Conservation (phyloP, 1,140 invertebrate species). For the Pectinophora gossypiella region DNA sequence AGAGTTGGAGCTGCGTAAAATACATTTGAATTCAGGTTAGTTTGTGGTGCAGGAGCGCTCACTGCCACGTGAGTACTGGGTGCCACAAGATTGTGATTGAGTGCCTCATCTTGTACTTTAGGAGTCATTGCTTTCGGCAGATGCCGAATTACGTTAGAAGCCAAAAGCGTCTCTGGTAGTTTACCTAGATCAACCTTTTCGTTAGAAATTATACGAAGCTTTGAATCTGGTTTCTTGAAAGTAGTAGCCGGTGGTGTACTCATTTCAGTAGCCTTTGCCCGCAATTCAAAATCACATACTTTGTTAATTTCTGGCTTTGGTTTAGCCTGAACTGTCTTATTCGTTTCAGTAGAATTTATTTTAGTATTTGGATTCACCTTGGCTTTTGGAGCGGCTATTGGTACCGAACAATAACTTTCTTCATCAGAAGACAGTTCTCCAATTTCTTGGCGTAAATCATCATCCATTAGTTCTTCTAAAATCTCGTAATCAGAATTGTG, state of each 20-base stretch:
- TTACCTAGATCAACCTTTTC: neutral
- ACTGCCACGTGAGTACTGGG: too few relatives aligned
- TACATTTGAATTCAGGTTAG: too few relatives aligned
- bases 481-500: conserved; percentile 57
- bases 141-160: neutral
- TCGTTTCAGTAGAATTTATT: too few relatives aligned
- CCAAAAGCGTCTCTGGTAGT: neutral
- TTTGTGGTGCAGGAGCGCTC: too few relatives aligned
- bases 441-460: conserved; percentile 63
- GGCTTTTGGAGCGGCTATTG: neutral
- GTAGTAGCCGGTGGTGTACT: too few relatives aligned
- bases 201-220: neutral
- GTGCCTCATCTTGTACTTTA: neutral
- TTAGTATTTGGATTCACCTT: neutral
- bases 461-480: conserved; percentile 62
- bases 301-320: too few relatives aligned
- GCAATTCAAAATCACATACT: too few relatives aligned
- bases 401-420: conserved; percentile 19
- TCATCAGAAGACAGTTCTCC: conserved; percentile 57
- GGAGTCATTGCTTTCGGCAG: conserved; percentile 10
- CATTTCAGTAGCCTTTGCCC: too few relatives aligned
- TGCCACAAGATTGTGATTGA: too few relatives aligned
- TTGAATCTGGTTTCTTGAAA: neutral
- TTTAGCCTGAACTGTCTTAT: too few relatives aligned
- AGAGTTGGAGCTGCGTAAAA: too few relatives aligned